Conservation (phyloP, 2,113 vertebrate genomes). For the Elephas maximus region DNA sequence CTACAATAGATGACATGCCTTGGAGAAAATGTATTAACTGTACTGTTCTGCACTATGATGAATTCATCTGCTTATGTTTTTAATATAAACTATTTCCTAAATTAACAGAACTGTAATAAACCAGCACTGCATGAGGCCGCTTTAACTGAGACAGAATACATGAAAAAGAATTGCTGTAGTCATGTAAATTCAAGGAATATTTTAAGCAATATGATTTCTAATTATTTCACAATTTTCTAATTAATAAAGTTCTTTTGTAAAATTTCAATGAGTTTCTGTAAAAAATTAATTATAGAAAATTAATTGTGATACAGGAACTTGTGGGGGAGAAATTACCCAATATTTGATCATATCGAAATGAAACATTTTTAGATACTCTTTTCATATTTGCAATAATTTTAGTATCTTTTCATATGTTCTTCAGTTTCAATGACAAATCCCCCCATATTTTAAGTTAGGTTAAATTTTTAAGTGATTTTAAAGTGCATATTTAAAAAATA, state of each 20-base stretch:
- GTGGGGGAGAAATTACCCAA: not conserved
- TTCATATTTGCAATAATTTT: not conserved
- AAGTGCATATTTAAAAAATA: not conserved
- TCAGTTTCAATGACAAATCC: not conserved
- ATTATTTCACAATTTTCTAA: slow-evolving; percentile 15
- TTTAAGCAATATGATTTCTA: not conserved
- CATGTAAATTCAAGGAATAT: not conserved
- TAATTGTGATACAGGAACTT: not conserved
- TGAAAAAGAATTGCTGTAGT: not conserved
- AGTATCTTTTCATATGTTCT: not conserved
- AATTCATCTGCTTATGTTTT: not conserved
- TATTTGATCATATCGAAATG: not conserved
- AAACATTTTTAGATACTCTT: not conserved
- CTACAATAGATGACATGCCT: not conserved
- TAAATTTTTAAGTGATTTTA: not conserved
- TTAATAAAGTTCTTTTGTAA: slow-evolving; percentile 1
- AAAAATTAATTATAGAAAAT: not conserved
- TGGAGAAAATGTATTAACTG: not conserved
- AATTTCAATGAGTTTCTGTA: not conserved
- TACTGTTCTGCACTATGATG: not conserved
- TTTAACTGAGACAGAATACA: not conserved
- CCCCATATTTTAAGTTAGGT: not conserved
- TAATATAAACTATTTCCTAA: not conserved
- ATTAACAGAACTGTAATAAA: slow-evolving; percentile 31
- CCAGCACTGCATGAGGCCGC: not conserved